These are phyloP conservation scores for Cyanistes caeruleus DNA, from an alignment of 2,113 vertebrate species.

Conservation along the genomic window DNA sequence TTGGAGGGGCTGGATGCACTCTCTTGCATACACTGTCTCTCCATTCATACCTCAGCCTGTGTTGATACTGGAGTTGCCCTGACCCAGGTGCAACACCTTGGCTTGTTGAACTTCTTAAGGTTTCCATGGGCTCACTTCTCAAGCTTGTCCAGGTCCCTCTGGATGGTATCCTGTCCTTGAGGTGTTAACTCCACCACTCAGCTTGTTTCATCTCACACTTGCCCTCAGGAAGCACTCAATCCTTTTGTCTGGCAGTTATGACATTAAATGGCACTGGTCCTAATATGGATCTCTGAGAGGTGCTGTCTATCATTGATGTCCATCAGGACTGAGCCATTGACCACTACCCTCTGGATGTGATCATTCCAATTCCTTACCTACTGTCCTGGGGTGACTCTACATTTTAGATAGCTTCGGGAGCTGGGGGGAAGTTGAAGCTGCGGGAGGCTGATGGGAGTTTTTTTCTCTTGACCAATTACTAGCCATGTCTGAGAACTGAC, in stretches of 20 bases:
- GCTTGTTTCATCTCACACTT: background rate
- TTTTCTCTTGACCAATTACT: too few relatives aligned
- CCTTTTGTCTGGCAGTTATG: background rate
- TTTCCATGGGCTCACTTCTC: too few relatives aligned
- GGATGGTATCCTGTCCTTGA: background rate
- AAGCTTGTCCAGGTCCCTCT: background rate
- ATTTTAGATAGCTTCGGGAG: too few relatives aligned
- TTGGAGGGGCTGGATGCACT: background rate
- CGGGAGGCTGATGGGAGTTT: too few relatives aligned
- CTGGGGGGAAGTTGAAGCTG: too few relatives aligned
- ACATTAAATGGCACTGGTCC: background rate
- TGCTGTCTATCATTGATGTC: background rate
- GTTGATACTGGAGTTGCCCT: fast-evolving
- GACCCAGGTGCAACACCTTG: background rate
- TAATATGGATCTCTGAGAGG: background rate
- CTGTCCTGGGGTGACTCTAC: too few relatives aligned
- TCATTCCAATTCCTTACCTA: background rate
- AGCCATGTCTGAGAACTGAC: too few relatives aligned
- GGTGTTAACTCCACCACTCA: background rate
- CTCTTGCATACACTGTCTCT: fast-evolving
- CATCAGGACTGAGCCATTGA: too few relatives aligned
- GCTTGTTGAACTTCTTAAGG: background rate
- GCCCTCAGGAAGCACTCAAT: background rate
- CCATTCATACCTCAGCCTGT: background rate
- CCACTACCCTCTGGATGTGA: background rate